Evolutionary conservation across 35 echinoderm and acorn worm species (phyloP).

Genomic region (Eucidaris tribuloides): DNA sequence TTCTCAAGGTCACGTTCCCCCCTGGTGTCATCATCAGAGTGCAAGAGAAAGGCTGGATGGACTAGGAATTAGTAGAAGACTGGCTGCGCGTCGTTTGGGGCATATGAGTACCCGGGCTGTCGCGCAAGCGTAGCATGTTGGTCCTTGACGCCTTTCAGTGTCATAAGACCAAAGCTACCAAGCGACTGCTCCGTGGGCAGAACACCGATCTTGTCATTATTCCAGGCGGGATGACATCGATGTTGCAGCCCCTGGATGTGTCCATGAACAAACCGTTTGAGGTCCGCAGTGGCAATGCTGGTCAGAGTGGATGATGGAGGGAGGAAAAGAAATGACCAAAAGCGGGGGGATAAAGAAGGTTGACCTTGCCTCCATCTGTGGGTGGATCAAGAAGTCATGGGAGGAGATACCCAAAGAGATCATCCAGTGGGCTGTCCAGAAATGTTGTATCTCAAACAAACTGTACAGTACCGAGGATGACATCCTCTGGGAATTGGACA

Average conservation of each 20-base stretch:
- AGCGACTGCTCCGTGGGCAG: no score
- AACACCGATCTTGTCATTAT: no score
- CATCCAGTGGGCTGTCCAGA: background rate
- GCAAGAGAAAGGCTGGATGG: background rate
- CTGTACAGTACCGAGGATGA: background rate
- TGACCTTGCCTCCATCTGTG: background rate
- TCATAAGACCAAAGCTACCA: no score
- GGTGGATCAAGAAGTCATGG: background rate
- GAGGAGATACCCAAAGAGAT: background rate
- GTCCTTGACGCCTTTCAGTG: no score
- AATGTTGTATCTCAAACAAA: background rate
- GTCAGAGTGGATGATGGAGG: slow-evolving; percentile 3
- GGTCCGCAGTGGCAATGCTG: background rate
- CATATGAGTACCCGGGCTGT: no score
- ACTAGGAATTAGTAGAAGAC: no score
- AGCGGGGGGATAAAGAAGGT: background rate
- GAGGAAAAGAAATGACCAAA: background rate
- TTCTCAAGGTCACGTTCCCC: background rate
- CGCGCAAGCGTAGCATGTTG: no score
- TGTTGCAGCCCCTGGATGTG: slow-evolving; percentile 8
- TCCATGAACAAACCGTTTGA: background rate
- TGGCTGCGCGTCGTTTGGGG: background rate
- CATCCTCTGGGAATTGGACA: background rate
- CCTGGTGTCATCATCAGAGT: background rate
- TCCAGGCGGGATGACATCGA: background rate